Evolutionary conservation across 2,797 vertebrate species (phyloP), one percentile per base, ranked within the genome.

Genomic region (Protonibea diacanthus): DNA sequence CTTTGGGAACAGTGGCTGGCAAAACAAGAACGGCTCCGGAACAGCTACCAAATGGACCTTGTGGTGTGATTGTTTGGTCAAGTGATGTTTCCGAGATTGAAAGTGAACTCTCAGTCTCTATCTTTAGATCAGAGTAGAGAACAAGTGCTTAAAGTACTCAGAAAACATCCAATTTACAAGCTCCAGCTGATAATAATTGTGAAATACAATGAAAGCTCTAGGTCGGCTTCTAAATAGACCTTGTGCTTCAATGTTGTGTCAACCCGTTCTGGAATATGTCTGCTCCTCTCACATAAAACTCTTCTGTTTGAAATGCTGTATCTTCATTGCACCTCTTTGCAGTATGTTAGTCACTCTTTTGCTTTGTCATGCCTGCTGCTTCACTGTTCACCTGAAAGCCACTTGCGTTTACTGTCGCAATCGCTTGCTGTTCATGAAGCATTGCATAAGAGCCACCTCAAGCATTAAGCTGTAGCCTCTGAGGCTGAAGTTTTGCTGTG

Each of bases 401-500:
- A 13, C 17, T 38, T 25, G 3, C 18, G 33, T 13, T 15, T 13
- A 38, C 44, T 70, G 29, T n/a, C 18, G 61, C 17, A 47, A 45
- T 47, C 13, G 21, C 52, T 33, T 38, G 23, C 44, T 38, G 47
- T 20, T 40, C 29, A 60, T 49, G 2, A 29, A 71, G n/a, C 45
- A 18, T 49, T 38, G 59, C 1, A 51, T 4, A 18, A 71, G 69
- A 21, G 3, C 33, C 23, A n/a, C 17, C 23, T 14, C 21, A 18
- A 38, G 20, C 47, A 40, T 27, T 52, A 44, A 17, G 17, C 52
- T 62, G 58, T 21, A 53, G 69, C 58, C 48, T 29, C 69, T 27
- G 48, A 27, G 14, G 56, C 69, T 27, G 48, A 44, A 9, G 56
- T 27, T 23, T 17, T 23, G 20, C 18, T 59, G 53, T 33, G 56